Evolutionary conservation across 2,888 invertebrate species (phyloP), one percentile per base, ranked within the genome.

Genomic region (Drosophila paucipuncta): DNA sequence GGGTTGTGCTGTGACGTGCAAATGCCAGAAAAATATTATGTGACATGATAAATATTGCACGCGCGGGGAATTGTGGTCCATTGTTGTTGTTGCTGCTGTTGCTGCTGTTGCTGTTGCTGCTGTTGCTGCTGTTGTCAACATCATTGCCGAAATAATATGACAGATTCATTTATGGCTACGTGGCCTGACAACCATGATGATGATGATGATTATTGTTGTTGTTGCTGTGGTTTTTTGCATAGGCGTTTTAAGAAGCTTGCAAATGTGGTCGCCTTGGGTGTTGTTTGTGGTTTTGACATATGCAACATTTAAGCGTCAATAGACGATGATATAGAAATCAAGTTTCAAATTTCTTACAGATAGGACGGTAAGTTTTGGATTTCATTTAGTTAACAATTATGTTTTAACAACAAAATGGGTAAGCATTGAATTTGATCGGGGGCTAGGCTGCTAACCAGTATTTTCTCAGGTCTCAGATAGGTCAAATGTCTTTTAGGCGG

Each of bases 21-120:
- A 92, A 91, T 91, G 91, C 90, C 91, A 91, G 84, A 90, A 91
- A 91, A 91, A 90, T 91, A 91, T 91, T 88, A 91, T 85, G 83
- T 85, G 85, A 91, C 83, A 91, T 91, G 88, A 88, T 90, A 88
- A 88, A 90, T 88, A 88, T 90, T 88, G 89, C 85, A 76, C 79
- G 66, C 80, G 76, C 76, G 89, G 90, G 91, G 89, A 78, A 82
- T 78, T 83, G 62, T 78, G 35, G 57, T 58, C 53, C 53, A 68
- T 74, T 74, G 68, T 61, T 62, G 50, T 57, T 69, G 84, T 77
- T 61, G 50, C 39, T 68, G 43, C 52, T 60, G 47, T 47, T 60
- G 18, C 18, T 22, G 22, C 22, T 22, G 22, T 22, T 22, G 22
- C 22, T 22, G 22, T 1, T 50, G 64, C 16, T 58, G 66, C 37